Evolutionary conservation across 2,113 vertebrate species (phyloP).

Genomic region (Anhinga anhinga): DNA sequence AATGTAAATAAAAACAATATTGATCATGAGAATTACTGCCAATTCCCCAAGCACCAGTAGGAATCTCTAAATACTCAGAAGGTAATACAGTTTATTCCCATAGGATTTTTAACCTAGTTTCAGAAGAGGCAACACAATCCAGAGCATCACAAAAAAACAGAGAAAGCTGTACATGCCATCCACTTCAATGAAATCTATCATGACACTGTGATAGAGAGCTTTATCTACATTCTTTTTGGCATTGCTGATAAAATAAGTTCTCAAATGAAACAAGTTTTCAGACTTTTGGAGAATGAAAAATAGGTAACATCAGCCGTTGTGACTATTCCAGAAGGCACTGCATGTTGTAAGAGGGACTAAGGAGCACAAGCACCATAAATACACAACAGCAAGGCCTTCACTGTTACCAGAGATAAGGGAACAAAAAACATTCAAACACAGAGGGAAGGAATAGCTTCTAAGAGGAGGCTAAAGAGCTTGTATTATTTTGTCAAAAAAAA

Average conservation of each 20-base stretch:
- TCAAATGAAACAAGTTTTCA: not conserved
- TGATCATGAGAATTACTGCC: not conserved
- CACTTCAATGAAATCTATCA: not conserved
- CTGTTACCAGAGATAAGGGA: not conserved
- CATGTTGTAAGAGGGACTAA: not conserved
- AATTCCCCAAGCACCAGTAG: not conserved
- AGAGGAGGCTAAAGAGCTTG: not conserved
- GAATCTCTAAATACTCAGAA: not conserved
- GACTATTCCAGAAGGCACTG: not conserved
- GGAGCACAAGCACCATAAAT: not conserved
- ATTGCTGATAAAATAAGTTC: not conserved
- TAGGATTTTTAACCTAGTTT: not conserved
- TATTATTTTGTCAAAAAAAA: not conserved
- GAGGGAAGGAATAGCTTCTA: not conserved
- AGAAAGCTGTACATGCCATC: not conserved
- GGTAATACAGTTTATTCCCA: not conserved
- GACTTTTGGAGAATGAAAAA: not conserved
- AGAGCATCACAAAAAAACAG: not conserved
- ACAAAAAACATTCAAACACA: not conserved
- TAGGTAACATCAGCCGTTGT: not conserved
- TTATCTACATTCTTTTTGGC: not conserved
- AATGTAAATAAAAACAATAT: not conserved
- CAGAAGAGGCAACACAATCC: not conserved
- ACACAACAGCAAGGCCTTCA: not conserved
- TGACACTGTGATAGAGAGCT: not conserved